Evolutionary conservation across 2,113 vertebrate species (phyloP).

Genomic region (Microcebus jonahi): DNA sequence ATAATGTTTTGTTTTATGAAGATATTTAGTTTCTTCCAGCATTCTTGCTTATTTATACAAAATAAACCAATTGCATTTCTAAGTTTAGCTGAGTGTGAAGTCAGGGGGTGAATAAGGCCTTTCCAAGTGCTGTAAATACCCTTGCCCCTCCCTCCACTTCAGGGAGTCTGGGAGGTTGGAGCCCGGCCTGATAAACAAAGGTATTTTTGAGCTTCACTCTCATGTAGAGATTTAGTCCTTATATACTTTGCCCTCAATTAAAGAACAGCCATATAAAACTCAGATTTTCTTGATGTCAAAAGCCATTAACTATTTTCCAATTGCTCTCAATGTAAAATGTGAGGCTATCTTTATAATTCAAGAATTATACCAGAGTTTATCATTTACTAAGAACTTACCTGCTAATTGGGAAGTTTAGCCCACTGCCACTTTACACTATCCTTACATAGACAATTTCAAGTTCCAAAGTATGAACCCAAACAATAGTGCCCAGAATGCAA

Average conservation of each 20-base stretch:
- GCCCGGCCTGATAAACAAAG: not conserved
- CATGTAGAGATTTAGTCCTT: not conserved
- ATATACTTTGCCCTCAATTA: not conserved
- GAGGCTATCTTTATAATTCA: slow-evolving; percentile 21
- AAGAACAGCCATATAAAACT: slow-evolving; percentile 1
- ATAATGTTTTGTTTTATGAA: slow-evolving; percentile 88
- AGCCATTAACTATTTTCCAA: slow-evolving; percentile 28
- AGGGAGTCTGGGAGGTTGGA: not conserved
- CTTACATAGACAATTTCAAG: not conserved
- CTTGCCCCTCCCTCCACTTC: not conserved
- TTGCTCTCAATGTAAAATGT: slow-evolving; percentile 35
- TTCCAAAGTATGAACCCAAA: not conserved
- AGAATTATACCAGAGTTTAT: not conserved
- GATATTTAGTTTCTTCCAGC: slow-evolving; percentile 84
- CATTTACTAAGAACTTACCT: slow-evolving; percentile 36
- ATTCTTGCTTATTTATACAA: slow-evolving; percentile 84
- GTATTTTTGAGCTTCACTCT: not conserved
- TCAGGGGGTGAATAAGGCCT: slow-evolving; percentile 63
- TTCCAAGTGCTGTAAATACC: slow-evolving; percentile 39
- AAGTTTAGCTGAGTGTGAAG: slow-evolving; percentile 78
- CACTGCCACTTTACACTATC: not conserved
- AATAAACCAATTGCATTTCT: slow-evolving; percentile 81
- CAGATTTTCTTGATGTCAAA: slow-evolving; percentile 40
- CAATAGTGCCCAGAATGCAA: not conserved
- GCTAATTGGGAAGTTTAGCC: not conserved